phyloP scores from a whole-genome alignment of 2,113 vertebrate species.

The Onychorhynchus coronatus region DNA sequence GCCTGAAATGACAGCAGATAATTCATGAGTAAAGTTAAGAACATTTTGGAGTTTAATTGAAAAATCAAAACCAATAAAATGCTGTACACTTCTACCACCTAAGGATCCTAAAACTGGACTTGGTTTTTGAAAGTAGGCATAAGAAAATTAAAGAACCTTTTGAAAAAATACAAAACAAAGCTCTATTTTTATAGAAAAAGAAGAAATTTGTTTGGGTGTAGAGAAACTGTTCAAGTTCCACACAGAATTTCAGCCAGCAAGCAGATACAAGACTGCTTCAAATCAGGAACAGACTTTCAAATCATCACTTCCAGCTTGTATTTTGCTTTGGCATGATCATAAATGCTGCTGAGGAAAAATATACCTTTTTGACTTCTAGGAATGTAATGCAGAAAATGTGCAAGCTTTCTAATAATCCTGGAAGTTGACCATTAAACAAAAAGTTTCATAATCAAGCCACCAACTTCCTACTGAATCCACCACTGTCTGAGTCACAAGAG shows the following conservation, averaged over 20 bases:
- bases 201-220: background rate
- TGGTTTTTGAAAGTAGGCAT: background rate
- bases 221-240: background rate
- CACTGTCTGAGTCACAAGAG: background rate
- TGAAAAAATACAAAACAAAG: background rate
- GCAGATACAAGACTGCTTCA: background rate
- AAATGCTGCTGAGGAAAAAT: background rate
- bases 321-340: background rate
- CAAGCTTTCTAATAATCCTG: background rate
- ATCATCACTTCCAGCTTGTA: background rate
- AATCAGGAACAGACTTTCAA: background rate
- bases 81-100: background rate
- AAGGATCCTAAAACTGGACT: background rate
- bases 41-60: background rate
- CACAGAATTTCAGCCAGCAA: background rate
- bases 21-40: background rate
- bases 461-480: background rate
- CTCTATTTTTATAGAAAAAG: background rate
- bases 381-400: background rate
- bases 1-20: conserved; percentile 77
- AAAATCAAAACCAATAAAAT: background rate
- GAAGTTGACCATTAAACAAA: background rate
- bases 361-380: background rate
- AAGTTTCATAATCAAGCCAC: background rate
- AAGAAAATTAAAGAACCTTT: background rate